A percentile compares a stretch with the other conserved stretches of the same genome.
These are phyloP conservation scores for Tenthredo amoena DNA, from an alignment of 2,888 invertebrate genomes.

Conservation along the genomic window DNA sequence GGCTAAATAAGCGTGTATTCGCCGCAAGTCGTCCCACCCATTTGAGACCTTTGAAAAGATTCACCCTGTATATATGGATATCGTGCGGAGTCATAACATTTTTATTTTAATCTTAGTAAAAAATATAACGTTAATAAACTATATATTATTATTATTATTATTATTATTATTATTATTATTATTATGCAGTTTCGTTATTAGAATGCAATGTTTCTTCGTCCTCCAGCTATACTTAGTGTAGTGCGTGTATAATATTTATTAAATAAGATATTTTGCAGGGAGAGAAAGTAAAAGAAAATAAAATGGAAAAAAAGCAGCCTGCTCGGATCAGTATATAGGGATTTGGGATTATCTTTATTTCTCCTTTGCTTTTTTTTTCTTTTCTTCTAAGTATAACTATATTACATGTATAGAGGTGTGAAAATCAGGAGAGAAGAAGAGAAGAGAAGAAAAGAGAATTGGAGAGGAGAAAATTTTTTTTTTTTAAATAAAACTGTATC, in stretches of 20 bases:
- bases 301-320: no score
- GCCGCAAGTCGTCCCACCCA: no score
- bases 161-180: neutral
- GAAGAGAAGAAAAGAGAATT: neutral
- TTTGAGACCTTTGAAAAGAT: no score
- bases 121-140: constrained; percentile 32
- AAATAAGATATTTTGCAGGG: neutral
- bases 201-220: neutral
- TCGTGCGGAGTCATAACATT: neutral
- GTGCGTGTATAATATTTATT: constrained; percentile 41
- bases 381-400: neutral
- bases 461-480: neutral
- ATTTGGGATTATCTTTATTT: no score
- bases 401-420: no score
- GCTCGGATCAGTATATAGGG: no score
- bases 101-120: neutral
- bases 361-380: neutral
- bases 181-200: constrained; percentile 38
- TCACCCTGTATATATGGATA: no score
- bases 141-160: neutral
- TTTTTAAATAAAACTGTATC: neutral
- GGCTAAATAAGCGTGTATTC: no score
- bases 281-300: neutral
- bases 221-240: constrained; percentile 49
- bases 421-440: neutral